Evolutionary conservation across 2,797 vertebrate genomes (phyloP).

Genomic region (Malacoraja senta): DNA sequence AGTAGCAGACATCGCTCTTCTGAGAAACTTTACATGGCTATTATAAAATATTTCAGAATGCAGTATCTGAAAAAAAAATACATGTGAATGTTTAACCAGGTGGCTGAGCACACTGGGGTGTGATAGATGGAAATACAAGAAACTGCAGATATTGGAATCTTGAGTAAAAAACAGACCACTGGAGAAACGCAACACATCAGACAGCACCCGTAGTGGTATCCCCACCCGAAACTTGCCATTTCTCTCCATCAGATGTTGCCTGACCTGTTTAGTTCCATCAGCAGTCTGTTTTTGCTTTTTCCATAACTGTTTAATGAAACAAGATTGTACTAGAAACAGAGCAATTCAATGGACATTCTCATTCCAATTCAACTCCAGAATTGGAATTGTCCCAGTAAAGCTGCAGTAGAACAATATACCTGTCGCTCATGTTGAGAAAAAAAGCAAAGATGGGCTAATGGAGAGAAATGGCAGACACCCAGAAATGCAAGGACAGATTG

Average conservation of each 20-base stretch:
- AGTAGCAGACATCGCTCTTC: background rate
- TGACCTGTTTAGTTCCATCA: no score
- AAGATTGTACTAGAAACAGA: background rate
- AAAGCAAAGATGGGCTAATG: background rate
- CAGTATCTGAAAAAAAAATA: background rate
- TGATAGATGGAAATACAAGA: background rate
- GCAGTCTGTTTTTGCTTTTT: background rate
- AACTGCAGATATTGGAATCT: no score
- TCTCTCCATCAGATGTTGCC: no score
- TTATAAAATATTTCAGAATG: background rate
- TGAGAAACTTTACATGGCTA: background rate
- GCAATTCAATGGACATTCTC: background rate
- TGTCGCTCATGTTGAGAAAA: background rate
- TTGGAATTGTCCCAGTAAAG: background rate
- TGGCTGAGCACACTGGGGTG: background rate
- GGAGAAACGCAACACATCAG: no score
- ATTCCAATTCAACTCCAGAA: background rate
- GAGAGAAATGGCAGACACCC: background rate
- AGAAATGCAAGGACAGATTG: background rate
- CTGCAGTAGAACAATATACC: background rate
- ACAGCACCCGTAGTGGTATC: no score
- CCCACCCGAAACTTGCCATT: no score
- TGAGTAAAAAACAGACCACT: no score
- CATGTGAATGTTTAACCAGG: background rate
- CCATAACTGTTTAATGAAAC: background rate